These are phyloP conservation scores for Spialia ferax DNA, from an alignment of 2,888 invertebrate genomes.

Conservation along the genomic window DNA sequence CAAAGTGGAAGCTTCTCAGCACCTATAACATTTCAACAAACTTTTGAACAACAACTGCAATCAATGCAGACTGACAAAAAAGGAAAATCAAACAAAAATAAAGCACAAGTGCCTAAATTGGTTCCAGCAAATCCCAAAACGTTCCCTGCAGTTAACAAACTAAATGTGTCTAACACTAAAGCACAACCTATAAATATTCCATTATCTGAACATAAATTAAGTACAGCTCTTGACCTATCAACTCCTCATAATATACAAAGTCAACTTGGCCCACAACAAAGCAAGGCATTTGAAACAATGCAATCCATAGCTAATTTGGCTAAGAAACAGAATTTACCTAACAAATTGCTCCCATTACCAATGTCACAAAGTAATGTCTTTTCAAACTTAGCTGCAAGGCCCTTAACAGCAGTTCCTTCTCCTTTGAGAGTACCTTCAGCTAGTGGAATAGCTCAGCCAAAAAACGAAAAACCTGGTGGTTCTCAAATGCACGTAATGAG, in stretches of 20 bases:
- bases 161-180: slow-evolving; percentile 59
- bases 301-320: slow-evolving; percentile 83
- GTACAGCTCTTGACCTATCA: slow-evolving; percentile 79
- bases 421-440: slow-evolving; percentile 71
- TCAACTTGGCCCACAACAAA: slow-evolving; percentile 74
- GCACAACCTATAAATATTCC: slow-evolving; percentile 52
- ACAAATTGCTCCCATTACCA: slow-evolving; percentile 63
- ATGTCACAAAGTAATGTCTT: slow-evolving; percentile 68
- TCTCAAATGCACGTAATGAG: slow-evolving; percentile 57
- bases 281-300: slow-evolving; percentile 82
- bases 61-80: slow-evolving; percentile 77
- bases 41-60: slow-evolving; percentile 81
- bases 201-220: slow-evolving; percentile 64
- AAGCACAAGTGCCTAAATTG: slow-evolving; percentile 79
- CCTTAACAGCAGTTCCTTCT: slow-evolving; percentile 57
- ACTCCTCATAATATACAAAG: slow-evolving; percentile 77
- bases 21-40: slow-evolving; percentile 83
- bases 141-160: slow-evolving; percentile 70
- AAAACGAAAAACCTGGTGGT: slow-evolving; percentile 64
- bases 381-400: slow-evolving; percentile 64
- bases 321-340: slow-evolving; percentile 76
- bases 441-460: slow-evolving; percentile 65
- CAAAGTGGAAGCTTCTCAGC: slow-evolving; percentile 68
- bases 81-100: slow-evolving; percentile 74
- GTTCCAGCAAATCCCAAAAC: slow-evolving; percentile 77